phyloP scores from a whole-genome alignment of 35 echinoderm and acorn worm species.

The Chiridota heheva region DNA sequence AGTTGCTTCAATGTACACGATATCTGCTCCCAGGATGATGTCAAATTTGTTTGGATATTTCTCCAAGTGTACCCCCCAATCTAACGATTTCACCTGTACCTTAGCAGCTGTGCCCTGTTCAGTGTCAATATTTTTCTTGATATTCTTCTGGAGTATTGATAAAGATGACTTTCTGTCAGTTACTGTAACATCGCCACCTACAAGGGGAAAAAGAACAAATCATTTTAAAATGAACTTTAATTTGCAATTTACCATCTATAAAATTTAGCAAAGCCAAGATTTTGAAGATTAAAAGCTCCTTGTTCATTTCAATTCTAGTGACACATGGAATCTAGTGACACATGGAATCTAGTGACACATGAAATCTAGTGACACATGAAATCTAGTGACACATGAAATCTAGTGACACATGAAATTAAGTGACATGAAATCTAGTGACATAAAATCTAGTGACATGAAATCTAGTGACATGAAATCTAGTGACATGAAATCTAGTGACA shows the following conservation, averaged over 20 bases:
- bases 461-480: no score
- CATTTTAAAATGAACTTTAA: background rate
- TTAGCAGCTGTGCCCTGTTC: background rate
- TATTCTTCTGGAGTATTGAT: slow-evolving; percentile 47
- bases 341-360: no score
- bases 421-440: no score
- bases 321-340: no score
- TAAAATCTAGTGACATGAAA: no score
- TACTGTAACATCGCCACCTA: slow-evolving; percentile 49
- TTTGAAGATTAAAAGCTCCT: no score
- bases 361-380: no score
- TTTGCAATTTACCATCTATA: background rate
- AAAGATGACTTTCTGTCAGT: slow-evolving; percentile 55
- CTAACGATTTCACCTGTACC: slow-evolving; percentile 52
- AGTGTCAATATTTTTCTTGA: slow-evolving; percentile 37
- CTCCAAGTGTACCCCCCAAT: slow-evolving; percentile 78
- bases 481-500: no score
- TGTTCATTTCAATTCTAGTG: no score
- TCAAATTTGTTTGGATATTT: slow-evolving; percentile 61
- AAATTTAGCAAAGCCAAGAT: no score
- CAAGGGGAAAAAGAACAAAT: slow-evolving; percentile 3
- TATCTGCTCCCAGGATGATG: slow-evolving; percentile 90
- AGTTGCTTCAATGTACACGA: slow-evolving; percentile 88
- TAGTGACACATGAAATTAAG: no score
- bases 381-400: no score